Percentiles rank a stretch among this genome's conserved stretches.
These are phyloP conservation scores for Charaxes varanes DNA, from an alignment of 1,140 invertebrate species.

Conservation along the genomic window DNA sequence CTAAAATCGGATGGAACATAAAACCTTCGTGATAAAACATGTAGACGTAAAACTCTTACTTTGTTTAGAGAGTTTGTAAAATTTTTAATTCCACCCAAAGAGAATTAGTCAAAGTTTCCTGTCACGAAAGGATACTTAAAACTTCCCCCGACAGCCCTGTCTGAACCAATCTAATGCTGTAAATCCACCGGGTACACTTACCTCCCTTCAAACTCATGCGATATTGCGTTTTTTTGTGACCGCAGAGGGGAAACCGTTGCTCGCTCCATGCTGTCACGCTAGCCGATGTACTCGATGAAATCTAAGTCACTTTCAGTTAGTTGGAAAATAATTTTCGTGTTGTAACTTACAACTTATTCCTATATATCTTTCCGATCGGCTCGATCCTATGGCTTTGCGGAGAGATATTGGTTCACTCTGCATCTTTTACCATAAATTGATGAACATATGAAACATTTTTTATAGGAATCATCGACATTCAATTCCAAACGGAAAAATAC, in stretches of 20 bases:
- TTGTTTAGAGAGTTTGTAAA: too few relatives aligned
- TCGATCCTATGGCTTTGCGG: too few relatives aligned
- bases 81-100: too few relatives aligned
- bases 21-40: too few relatives aligned
- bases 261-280: slow-evolving; percentile 49
- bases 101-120: not conserved
- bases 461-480: too few relatives aligned
- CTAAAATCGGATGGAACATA: too few relatives aligned
- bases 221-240: slow-evolving; percentile 70
- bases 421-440: too few relatives aligned
- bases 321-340: slow-evolving; percentile 5
- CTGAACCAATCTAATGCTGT: slow-evolving; percentile 67
- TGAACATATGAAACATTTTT: too few relatives aligned
- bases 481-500: too few relatives aligned
- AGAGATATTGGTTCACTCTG: too few relatives aligned
- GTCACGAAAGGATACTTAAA: slow-evolving; percentile 1
- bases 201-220: slow-evolving; percentile 67
- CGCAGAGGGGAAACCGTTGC: slow-evolving; percentile 38
- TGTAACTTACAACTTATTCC: not conserved
- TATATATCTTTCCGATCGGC: not conserved
- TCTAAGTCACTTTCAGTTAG: slow-evolving; percentile 15
- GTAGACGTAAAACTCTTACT: too few relatives aligned
- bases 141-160: slow-evolving; percentile 47
- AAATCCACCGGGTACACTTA: slow-evolving; percentile 70
- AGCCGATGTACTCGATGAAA: slow-evolving; percentile 23